A percentile compares a stretch with the other conserved stretches of the same genome.
phyloP scores from a whole-genome alignment of 2,113 vertebrate species.

The Hyperoodon ampullatus region DNA sequence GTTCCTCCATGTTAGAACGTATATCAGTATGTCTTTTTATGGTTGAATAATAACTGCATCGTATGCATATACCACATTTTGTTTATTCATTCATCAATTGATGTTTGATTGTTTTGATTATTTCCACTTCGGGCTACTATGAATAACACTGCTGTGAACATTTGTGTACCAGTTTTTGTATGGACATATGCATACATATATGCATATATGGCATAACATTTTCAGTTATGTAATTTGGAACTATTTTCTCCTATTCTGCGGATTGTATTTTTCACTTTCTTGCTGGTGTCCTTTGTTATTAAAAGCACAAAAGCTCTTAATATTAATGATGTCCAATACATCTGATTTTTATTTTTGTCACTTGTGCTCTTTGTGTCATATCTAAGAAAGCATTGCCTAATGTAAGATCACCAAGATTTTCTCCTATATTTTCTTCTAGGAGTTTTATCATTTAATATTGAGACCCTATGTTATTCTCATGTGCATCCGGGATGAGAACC shows the following conservation, averaged over 20 bases:
- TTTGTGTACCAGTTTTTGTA: neutral
- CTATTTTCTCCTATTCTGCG: neutral
- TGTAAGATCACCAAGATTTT: neutral
- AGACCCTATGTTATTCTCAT: neutral
- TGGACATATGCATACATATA: neutral
- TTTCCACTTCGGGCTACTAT: neutral
- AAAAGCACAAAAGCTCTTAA: neutral
- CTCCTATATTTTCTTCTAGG: neutral
- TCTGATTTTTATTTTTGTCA: conserved; percentile 7
- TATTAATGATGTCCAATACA: neutral
- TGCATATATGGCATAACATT: neutral
- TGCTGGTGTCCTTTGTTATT: neutral
- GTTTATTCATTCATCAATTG: neutral
- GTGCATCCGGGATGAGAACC: neutral
- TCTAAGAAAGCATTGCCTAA: neutral
- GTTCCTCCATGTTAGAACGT: neutral
- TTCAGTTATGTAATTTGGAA: neutral
- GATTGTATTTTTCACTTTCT: neutral
- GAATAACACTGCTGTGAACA: neutral
- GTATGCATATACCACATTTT: neutral
- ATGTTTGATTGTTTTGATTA: neutral
- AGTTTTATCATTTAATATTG: neutral
- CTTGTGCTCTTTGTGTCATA: neutral
- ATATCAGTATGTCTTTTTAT: neutral
- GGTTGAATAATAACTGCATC: neutral